phyloP scores from a whole-genome alignment of 2,888 invertebrate genomes.

The Nomada goodeniana region DNA sequence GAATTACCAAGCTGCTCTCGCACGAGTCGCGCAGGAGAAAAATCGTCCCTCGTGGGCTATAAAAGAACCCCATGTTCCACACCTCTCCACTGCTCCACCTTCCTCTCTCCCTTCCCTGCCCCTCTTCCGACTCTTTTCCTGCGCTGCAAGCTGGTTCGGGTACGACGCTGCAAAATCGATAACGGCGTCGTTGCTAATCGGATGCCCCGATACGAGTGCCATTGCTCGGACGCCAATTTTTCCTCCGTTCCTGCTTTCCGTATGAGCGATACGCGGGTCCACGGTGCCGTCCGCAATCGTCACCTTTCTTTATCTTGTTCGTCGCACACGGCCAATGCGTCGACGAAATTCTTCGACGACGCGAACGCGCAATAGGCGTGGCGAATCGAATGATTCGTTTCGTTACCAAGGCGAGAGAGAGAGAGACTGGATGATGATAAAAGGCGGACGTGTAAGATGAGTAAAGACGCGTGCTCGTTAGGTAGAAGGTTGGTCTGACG shows the following conservation, averaged over 20 bases:
- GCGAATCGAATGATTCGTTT: slow-evolving; percentile 48
- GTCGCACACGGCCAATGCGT: slow-evolving; percentile 9
- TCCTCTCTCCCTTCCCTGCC: slow-evolving; percentile 14
- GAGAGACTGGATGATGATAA: slow-evolving; percentile 12
- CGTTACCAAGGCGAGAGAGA: slow-evolving; percentile 19
- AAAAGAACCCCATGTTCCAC: slow-evolving; percentile 68
- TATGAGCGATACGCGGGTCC: neutral
- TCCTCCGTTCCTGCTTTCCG: neutral
- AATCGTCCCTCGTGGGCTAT: slow-evolving; percentile 70
- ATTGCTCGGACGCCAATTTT: slow-evolving; percentile 44
- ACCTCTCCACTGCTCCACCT: slow-evolving; percentile 30
- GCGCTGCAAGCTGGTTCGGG: slow-evolving; percentile 69
- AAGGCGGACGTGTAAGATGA: neutral
- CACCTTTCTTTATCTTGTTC: slow-evolving; percentile 17
- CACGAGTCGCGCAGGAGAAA: slow-evolving; percentile 52
- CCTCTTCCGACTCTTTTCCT: slow-evolving; percentile 60
- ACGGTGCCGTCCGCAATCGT: neutral
- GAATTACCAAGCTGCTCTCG: slow-evolving; percentile 38
- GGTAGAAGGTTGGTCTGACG: neutral
- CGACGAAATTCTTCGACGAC: slow-evolving; percentile 34
- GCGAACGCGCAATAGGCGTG: slow-evolving; percentile 54
- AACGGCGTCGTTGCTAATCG: slow-evolving; percentile 72
- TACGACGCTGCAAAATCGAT: slow-evolving; percentile 75
- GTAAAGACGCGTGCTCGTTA: slow-evolving; percentile 7
- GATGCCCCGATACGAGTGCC: slow-evolving; percentile 63